Conservation (phyloP, 2,113 vertebrate species). For the Aviceda subcristata region DNA sequence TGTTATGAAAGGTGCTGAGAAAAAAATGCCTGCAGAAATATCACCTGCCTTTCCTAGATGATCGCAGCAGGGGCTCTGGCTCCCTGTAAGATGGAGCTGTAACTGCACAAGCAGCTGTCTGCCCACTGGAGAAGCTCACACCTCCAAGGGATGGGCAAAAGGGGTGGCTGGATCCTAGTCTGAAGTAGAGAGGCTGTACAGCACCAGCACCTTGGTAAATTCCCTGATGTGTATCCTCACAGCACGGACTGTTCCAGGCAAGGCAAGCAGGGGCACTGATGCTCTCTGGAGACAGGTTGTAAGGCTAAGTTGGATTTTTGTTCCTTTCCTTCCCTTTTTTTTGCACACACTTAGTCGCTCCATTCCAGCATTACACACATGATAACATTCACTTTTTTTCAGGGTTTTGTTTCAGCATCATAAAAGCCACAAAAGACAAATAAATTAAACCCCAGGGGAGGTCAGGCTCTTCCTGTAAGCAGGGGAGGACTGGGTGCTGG, state of each 20-base stretch:
- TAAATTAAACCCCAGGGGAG: background rate
- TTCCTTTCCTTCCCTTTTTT: background rate
- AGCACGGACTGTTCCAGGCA: background rate
- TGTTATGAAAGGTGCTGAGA: background rate
- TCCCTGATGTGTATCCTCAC: background rate
- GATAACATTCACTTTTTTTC: background rate
- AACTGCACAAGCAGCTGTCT: background rate
- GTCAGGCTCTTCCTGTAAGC: background rate
- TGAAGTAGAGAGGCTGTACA: background rate
- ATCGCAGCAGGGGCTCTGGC: background rate
- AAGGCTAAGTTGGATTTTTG: background rate
- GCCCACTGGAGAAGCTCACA: background rate
- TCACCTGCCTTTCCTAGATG: rapidly evolving
- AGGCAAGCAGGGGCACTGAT: background rate
- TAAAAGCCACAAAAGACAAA: background rate
- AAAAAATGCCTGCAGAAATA: background rate
- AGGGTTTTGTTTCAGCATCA: background rate
- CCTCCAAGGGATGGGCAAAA: background rate
- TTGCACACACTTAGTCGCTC: background rate
- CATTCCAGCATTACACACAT: background rate
- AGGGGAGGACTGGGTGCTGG: background rate
- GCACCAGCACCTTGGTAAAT: background rate
- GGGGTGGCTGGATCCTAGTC: background rate
- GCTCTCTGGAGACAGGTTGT: background rate
- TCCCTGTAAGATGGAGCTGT: background rate